Conservation (phyloP, 2,113 vertebrate genomes). For the Eulemur macaco region DNA sequence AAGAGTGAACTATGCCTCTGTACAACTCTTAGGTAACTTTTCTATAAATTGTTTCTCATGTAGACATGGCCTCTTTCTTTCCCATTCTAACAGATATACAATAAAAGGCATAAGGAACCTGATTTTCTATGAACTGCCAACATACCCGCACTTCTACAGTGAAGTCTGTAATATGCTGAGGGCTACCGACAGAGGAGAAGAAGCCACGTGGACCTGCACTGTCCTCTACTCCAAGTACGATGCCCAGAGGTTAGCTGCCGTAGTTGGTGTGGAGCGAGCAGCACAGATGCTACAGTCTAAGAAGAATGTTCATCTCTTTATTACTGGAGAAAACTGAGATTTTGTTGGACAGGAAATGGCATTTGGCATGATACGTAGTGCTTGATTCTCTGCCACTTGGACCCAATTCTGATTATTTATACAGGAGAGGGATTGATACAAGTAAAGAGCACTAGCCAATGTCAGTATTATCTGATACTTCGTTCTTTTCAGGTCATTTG, state of each 20-base stretch:
- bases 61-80: neutral
- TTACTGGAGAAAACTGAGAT: constrained; percentile 90
- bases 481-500: neutral
- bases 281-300: constrained; percentile 96
- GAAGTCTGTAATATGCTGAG: constrained; percentile 97
- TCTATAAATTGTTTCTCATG: neutral
- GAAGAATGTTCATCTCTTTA: constrained; percentile 94
- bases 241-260: constrained; percentile 90
- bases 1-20: neutral
- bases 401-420: neutral
- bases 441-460: neutral
- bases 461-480: accelerated
- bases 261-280: constrained; percentile 91
- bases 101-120: constrained; percentile 96
- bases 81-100: constrained; percentile 86
- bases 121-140: constrained; percentile 96
- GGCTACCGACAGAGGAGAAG: constrained; percentile 83
- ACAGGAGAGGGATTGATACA: neutral
- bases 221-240: constrained; percentile 95
- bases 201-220: constrained; percentile 95
- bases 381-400: neutral
- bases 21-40: neutral
- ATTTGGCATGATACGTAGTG: accelerated
- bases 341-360: neutral
- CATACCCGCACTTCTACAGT: constrained; percentile 96